Conservation (phyloP, 2,113 vertebrate genomes). For the Cynocephalus volans region DNA sequence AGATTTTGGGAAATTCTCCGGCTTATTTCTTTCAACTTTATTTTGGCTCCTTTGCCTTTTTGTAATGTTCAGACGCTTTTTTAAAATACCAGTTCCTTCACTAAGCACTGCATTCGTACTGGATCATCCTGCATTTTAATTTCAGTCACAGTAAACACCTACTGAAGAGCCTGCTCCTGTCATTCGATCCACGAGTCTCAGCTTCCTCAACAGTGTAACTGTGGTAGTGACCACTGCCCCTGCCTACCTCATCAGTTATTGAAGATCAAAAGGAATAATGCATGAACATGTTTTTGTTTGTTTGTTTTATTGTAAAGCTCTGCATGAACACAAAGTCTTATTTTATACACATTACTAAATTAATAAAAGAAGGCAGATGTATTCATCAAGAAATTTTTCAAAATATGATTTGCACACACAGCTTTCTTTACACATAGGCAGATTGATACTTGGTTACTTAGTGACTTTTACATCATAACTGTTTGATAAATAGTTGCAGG, state of each 20-base stretch:
- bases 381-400: not conserved
- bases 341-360: not conserved
- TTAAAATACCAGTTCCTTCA: slow-evolving; percentile 36
- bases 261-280: slow-evolving; percentile 17
- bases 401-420: not conserved
- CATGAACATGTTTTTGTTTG: not conserved
- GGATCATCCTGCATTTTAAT: slow-evolving; percentile 30
- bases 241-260: not conserved
- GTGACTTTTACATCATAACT: not conserved
- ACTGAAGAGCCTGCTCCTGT: not conserved
- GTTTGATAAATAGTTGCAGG: not conserved
- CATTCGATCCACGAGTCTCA: not conserved
- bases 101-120: not conserved
- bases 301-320: not conserved
- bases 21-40: slow-evolving; percentile 57
- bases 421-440: not conserved
- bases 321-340: not conserved
- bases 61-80: slow-evolving; percentile 36
- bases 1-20: slow-evolving; percentile 36
- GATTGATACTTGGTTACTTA: not conserved
- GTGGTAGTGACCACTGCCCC: not conserved
- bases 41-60: slow-evolving; percentile 35
- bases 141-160: not conserved
- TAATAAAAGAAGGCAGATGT: not conserved
- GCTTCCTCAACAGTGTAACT: not conserved